Evolutionary conservation across 2,797 vertebrate species (phyloP).

Genomic region (Lepilemur ruficaudatus): DNA sequence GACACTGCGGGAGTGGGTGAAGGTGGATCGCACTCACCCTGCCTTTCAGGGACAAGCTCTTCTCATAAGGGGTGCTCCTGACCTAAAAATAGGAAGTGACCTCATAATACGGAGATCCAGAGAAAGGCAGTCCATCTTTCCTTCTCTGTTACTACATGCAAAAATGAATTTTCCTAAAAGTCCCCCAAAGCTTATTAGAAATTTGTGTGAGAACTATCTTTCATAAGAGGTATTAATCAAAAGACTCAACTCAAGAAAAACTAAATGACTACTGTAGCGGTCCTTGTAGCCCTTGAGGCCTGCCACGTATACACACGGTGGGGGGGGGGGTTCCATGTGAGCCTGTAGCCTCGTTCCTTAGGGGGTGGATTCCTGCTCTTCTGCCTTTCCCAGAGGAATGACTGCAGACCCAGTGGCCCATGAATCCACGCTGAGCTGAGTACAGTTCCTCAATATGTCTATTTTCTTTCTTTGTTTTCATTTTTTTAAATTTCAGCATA

Average conservation of each 20-base stretch:
- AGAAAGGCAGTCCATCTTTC: not conserved
- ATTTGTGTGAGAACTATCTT: not conserved
- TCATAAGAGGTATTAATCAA: not conserved
- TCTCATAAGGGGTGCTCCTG: not conserved
- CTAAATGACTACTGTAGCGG: not conserved
- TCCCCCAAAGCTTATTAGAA: not conserved
- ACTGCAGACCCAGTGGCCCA: not conserved
- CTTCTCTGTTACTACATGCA: not conserved
- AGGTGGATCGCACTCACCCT: not conserved
- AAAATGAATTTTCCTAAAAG: not conserved
- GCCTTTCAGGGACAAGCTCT: too few species aligned
- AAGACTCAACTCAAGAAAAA: not conserved
- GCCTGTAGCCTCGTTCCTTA: not conserved
- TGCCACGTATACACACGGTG: not conserved
- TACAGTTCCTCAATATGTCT: not conserved
- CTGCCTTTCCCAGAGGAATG: not conserved
- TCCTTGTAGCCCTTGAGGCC: not conserved
- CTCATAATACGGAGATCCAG: not conserved
- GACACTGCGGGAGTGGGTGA: not conserved
- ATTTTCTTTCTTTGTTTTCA: not conserved
- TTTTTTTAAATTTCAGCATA: too few species aligned
- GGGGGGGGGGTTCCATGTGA: not conserved
- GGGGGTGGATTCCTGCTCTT: too few species aligned
- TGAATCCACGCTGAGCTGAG: not conserved
- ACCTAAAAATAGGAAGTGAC: not conserved